phyloP scores from a whole-genome alignment of 1,140 invertebrate species.

The Chironomus striatipennis region DNA sequence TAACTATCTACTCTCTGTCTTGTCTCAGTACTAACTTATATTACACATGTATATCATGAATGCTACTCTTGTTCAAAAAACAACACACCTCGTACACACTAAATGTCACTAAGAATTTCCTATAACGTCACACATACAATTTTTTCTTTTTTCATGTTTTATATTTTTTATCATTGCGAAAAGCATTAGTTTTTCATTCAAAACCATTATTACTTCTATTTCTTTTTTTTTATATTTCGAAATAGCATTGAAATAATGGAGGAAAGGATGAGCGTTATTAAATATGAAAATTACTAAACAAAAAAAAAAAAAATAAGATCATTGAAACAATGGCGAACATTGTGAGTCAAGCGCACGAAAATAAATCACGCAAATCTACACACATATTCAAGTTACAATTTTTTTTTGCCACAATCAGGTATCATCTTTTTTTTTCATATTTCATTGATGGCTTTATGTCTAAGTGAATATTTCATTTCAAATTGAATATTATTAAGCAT shows the following conservation, averaged over 20 bases:
- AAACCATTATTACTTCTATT: too few relatives aligned
- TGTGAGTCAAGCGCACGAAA: slow-evolving; percentile 22
- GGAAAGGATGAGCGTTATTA: not conserved
- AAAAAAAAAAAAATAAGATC: not conserved
- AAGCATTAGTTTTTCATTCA: not conserved
- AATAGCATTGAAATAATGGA: not conserved
- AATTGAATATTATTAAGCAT: too few relatives aligned
- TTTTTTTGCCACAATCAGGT: not conserved
- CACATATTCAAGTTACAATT: not conserved
- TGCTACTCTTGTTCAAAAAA: not conserved
- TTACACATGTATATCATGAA: not conserved
- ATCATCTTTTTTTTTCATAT: not conserved
- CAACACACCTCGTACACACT: not conserved
- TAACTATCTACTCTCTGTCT: not conserved
- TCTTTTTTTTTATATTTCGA: too few relatives aligned
- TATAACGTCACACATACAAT: not conserved
- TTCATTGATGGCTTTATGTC: not conserved
- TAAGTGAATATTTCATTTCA: not conserved
- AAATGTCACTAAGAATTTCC: slow-evolving; percentile 13
- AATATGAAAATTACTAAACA: slow-evolving; percentile 6
- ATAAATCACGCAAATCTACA: slow-evolving; percentile 6
- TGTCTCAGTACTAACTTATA: not conserved
- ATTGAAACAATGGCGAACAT: slow-evolving; percentile 12
- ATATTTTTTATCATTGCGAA: not conserved
- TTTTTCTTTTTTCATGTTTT: not conserved